These are phyloP conservation scores for Umimayanthus kanabou DNA, from an alignment of 92 coral and sea anemone species.

Conservation along the genomic window DNA sequence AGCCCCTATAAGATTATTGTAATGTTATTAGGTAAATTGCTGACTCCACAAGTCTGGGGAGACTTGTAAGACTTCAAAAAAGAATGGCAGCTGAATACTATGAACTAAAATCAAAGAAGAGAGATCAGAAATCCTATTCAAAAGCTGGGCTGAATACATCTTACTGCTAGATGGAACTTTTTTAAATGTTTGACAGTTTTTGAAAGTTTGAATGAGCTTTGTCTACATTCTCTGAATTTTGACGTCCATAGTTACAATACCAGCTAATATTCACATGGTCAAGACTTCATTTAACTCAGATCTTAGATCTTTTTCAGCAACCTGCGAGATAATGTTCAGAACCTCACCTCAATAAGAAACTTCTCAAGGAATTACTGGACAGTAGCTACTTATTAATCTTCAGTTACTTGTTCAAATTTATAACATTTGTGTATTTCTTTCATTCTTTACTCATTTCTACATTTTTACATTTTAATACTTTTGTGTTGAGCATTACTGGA, in stretches of 20 bases:
- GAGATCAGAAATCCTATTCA: neutral
- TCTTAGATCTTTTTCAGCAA: slow-evolving; percentile 3
- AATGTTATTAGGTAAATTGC: too few species aligned
- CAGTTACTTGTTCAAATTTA: too few species aligned
- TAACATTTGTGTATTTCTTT: too few species aligned
- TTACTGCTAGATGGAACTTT: slow-evolving; percentile 6
- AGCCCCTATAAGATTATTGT: too few species aligned
- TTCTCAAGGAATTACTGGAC: neutral
- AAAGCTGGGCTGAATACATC: neutral
- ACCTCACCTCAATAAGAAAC: neutral
- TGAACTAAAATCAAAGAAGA: neutral
- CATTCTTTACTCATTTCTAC: too few species aligned
- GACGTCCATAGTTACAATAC: neutral
- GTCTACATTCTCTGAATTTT: neutral
- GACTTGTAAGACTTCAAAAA: neutral
- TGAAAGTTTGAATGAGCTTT: neutral
- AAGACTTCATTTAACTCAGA: slow-evolving; percentile 7
- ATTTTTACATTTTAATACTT: too few species aligned
- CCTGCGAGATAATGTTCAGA: neutral
- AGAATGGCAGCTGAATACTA: neutral
- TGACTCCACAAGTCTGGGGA: too few species aligned
- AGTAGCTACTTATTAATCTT: too few species aligned
- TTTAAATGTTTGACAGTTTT: slow-evolving; percentile 16
- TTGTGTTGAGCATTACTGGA: too few species aligned
- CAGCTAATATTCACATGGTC: neutral